Evolutionary conservation across 30 jellyfish, hydroid and myxozoan species (phyloP).

Genomic region (Rhopilema esculentum): DNA sequence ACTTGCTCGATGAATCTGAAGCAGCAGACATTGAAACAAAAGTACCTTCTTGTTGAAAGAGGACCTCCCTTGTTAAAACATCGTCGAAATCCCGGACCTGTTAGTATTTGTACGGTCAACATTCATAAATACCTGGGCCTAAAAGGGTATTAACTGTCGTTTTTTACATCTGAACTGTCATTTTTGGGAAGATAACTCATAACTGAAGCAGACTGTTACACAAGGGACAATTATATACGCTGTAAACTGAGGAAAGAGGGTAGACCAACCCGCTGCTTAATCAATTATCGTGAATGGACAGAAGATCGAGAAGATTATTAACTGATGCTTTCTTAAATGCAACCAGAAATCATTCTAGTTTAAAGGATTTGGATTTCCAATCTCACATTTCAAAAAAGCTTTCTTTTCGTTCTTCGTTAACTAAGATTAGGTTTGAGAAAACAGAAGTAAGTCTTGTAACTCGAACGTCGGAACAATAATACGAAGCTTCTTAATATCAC

Average conservation of each 20-base stretch:
- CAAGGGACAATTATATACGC: not conserved
- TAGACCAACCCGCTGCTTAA: not conserved
- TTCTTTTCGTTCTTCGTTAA: too few relatives aligned
- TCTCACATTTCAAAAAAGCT: not conserved
- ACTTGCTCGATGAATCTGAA: too few relatives aligned
- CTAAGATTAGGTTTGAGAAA: too few relatives aligned
- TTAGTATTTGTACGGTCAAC: not conserved
- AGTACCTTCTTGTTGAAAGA: not conserved
- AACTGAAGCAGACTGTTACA: not conserved
- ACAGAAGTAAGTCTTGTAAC: too few relatives aligned
- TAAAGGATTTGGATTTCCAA: slow-evolving; percentile 13
- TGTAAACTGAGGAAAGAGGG: not conserved
- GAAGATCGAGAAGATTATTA: not conserved
- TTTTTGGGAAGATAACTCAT: not conserved
- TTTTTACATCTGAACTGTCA: not conserved
- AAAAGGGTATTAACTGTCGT: not conserved
- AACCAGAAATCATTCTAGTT: slow-evolving; percentile 3
- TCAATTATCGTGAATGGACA: not conserved
- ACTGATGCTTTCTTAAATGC: not conserved
- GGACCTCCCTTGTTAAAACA: not conserved
- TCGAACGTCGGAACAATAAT: too few relatives aligned
- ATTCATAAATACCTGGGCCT: not conserved
- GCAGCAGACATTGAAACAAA: not conserved
- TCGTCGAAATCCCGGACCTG: not conserved
- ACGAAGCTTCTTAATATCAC: too few relatives aligned